These are phyloP conservation scores for Anseranas semipalmata DNA, from an alignment of 2,113 vertebrate species.

Conservation along the genomic window DNA sequence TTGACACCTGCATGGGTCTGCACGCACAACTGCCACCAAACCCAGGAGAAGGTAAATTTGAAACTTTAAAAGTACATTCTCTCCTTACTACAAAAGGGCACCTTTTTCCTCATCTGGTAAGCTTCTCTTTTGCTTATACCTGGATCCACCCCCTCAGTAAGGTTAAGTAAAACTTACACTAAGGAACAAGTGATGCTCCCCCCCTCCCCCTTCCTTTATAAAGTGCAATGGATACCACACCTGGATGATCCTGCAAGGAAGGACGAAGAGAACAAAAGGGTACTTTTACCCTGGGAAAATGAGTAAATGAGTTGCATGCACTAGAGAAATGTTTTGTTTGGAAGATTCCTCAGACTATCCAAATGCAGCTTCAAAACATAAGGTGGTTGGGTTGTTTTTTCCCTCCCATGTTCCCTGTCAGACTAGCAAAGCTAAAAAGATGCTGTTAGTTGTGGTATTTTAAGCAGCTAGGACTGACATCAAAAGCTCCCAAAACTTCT, in stretches of 20 bases:
- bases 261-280: neutral
- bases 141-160: neutral
- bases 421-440: neutral
- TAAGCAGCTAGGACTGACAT: neutral
- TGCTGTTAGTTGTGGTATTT: neutral
- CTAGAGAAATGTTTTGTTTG: neutral
- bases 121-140: neutral
- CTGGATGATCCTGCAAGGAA: neutral
- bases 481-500: neutral
- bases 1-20: neutral
- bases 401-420: neutral
- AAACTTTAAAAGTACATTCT: neutral
- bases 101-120: neutral
- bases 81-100: neutral
- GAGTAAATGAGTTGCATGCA: neutral
- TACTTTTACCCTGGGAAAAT: neutral
- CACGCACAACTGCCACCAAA: rapidly evolving
- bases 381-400: too few species aligned
- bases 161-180: neutral
- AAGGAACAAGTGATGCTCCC: neutral
- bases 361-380: neutral
- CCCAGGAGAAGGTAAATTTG: neutral
- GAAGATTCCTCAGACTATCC: neutral
- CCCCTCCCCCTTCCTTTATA: neutral
- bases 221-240: rapidly evolving